These are phyloP conservation scores for Macaria notata DNA, from an alignment of 2,888 invertebrate genomes.

Conservation along the genomic window DNA sequence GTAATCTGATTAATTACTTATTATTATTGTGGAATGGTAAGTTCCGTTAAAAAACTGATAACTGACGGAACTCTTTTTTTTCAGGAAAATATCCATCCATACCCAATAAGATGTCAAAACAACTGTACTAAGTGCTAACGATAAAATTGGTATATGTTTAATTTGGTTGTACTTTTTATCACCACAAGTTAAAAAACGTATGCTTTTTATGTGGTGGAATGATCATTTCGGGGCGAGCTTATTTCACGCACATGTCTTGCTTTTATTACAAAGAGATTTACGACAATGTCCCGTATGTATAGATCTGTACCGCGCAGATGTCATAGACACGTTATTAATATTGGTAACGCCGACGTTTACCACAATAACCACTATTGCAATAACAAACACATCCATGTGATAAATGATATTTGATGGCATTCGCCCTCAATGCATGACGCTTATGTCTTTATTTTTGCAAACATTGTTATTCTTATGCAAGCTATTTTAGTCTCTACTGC, in stretches of 20 bases:
- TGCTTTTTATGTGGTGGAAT: no score
- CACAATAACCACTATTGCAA: slow-evolving; percentile 72
- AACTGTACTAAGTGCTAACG: no score
- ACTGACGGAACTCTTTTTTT: no score
- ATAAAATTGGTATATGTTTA: no score
- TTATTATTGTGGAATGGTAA: no score
- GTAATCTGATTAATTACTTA: no score
- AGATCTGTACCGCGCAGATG: slow-evolving; percentile 65
- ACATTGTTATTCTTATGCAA: slow-evolving; percentile 35
- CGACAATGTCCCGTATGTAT: slow-evolving; percentile 51
- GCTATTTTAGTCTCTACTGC: slow-evolving; percentile 31
- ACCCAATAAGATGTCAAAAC: no score
- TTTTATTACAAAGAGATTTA: slow-evolving; percentile 43
- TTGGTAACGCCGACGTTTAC: slow-evolving; percentile 75
- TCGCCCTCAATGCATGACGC: slow-evolving; percentile 69
- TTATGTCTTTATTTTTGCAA: slow-evolving; percentile 71
- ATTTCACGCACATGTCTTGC: slow-evolving; percentile 49
- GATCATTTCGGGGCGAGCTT: slow-evolving; percentile 13
- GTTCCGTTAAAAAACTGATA: no score
- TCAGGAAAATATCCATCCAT: no score
- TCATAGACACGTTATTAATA: slow-evolving; percentile 67
- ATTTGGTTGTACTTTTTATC: no score
- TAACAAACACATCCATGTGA: slow-evolving; percentile 75
- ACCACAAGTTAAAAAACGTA: no score
- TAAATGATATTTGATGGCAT: slow-evolving; percentile 79